These are phyloP conservation scores for Botrylloides violaceus DNA, from an alignment of 23 tunicate species.

Conservation along the genomic window DNA sequence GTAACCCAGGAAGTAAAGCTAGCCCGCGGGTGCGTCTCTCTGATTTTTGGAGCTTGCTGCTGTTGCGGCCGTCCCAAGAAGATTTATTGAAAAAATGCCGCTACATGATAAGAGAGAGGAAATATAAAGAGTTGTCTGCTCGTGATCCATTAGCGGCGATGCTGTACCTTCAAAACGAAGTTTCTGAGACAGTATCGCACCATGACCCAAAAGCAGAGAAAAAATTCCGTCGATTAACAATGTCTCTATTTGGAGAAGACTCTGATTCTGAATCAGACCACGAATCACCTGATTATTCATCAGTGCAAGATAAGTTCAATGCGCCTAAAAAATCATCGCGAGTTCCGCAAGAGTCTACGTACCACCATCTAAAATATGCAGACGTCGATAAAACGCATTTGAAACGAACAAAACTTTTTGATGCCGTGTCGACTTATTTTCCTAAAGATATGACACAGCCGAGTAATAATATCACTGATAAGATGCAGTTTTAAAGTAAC, in stretches of 20 bases:
- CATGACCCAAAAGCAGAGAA: constrained; percentile 14
- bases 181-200: constrained; percentile 52
- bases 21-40: constrained; percentile 41
- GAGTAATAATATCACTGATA: constrained; percentile 37
- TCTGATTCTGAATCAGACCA: constrained; percentile 30
- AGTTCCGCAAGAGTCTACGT: not conserved
- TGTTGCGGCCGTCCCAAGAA: constrained; percentile 28
- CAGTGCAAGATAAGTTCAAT: not conserved
- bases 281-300: not conserved
- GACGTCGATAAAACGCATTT: not conserved
- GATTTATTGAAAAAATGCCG: constrained; percentile 56
- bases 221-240: constrained; percentile 43
- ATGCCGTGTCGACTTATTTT: constrained; percentile 39
- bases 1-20: constrained; percentile 66
- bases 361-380: not conserved
- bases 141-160: constrained; percentile 43
- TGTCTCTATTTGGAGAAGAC: constrained; percentile 38
- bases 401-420: constrained; percentile 37
- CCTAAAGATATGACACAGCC: constrained; percentile 76
- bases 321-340: not conserved
- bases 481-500: constrained; percentile 24
- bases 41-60: constrained; percentile 65
- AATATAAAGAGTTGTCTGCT: constrained; percentile 33
- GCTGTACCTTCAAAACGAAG: constrained; percentile 31
- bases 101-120: constrained; percentile 46